Conservation (phyloP, 2,888 invertebrate genomes). For the Aproaerema taeniolella region DNA sequence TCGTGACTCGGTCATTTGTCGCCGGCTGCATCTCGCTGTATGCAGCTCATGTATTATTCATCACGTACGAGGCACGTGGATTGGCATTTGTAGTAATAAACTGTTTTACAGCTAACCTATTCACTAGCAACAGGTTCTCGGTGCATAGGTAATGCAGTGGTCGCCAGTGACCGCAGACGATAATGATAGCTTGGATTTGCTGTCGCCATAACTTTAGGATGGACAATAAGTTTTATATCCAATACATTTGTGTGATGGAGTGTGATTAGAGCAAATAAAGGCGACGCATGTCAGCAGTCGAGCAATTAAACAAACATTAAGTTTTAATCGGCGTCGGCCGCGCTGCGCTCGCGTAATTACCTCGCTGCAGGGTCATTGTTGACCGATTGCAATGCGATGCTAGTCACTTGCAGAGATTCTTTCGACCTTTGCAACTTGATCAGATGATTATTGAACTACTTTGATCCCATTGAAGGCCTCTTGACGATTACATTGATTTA, state of each 20-base stretch:
- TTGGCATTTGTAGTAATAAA: conserved; percentile 38
- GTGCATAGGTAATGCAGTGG: conserved; percentile 26
- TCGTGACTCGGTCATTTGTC: conserved; percentile 41
- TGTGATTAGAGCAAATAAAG: conserved; percentile 1
- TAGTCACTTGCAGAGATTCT: too few relatives aligned
- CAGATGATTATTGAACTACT: too few relatives aligned
- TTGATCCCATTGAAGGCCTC: too few relatives aligned
- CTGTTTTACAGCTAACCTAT: conserved; percentile 43
- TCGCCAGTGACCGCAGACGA: conserved; percentile 24
- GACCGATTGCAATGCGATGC: conserved; percentile 9
- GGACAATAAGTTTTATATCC: background rate
- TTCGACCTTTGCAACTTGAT: too few relatives aligned
- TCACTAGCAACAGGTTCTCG: conserved; percentile 27
- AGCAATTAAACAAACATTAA: conserved; percentile 10
- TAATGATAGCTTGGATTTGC: conserved; percentile 6
- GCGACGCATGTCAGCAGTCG: background rate
- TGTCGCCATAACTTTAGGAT: too few relatives aligned
- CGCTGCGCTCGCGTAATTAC: conserved; percentile 10
- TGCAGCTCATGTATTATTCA: conserved; percentile 48
- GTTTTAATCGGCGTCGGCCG: conserved; percentile 2
- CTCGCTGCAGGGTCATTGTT: conserved; percentile 15
- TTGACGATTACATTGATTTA: too few relatives aligned
- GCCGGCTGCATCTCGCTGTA: conserved; percentile 31
- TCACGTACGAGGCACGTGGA: conserved; percentile 55
- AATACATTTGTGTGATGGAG: conserved; percentile 4